phyloP scores from a whole-genome alignment of 2,888 invertebrate species.

The Stenolophus ochropezus region DNA sequence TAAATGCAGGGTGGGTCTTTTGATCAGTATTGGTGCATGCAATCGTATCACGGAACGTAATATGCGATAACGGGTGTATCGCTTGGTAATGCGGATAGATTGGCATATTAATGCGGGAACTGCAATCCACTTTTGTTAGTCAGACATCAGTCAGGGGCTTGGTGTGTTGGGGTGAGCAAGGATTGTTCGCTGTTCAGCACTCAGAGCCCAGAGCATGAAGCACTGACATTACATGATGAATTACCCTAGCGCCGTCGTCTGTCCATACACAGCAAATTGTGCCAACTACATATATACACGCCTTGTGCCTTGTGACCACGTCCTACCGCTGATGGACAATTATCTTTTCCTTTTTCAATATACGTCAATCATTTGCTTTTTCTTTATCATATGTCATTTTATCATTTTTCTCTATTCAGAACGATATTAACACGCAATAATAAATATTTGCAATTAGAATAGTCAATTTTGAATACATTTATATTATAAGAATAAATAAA shows the following conservation, averaged over 20 bases:
- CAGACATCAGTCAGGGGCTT: constrained; percentile 51
- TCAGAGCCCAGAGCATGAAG: constrained; percentile 2
- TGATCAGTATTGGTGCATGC: neutral
- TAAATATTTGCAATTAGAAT: too few relatives aligned
- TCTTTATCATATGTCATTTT: too few relatives aligned
- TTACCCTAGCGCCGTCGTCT: constrained; percentile 70
- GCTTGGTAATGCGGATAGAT: constrained; percentile 64
- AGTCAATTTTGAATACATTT: too few relatives aligned
- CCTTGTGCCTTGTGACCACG: too few relatives aligned
- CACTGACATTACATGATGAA: constrained; percentile 69
- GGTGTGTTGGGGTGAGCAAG: neutral
- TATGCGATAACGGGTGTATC: constrained; percentile 62
- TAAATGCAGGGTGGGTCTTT: neutral
- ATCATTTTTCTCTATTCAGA: too few relatives aligned
- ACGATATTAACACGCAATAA: too few relatives aligned
- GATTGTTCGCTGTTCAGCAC: constrained; percentile 12
- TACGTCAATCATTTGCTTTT: too few relatives aligned
- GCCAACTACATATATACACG: constrained; percentile 68
- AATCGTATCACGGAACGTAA: constrained; percentile 37
- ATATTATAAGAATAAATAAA: too few relatives aligned
- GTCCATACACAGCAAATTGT: constrained; percentile 71
- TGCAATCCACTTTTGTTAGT: constrained; percentile 62
- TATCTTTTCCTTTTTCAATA: too few relatives aligned
- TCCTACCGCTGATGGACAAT: too few relatives aligned
- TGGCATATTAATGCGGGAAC: constrained; percentile 64